Evolutionary conservation across 2,888 invertebrate species (phyloP), one percentile per base, ranked within the genome.

Genomic region (Pollenia angustigena): DNA sequence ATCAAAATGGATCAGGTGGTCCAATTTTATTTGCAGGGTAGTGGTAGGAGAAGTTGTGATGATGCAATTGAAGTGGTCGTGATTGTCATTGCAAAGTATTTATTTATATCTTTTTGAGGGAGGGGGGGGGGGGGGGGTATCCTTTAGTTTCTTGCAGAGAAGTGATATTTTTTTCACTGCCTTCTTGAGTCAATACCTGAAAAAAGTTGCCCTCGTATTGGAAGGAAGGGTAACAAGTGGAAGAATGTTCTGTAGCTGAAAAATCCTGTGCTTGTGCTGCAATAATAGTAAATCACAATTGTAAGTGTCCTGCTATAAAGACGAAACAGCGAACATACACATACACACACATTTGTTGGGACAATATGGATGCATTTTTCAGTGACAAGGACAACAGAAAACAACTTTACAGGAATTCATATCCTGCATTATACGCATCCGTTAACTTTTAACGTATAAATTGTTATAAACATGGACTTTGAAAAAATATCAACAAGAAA

Each of bases 381-480:
- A 83, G 23, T 62, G 69, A 82, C 60, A 76, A 82, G 76, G 76
- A 82, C 75, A 60, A 58, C 32, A 58, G 14, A 62, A 68, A 68
- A 56, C 54, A 71, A 60, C 42, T 80, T 68, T 74, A 62, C 52
- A 69, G 82, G 54, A 85, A 82, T 81, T 78, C 74, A 79, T 81
- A 82, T 78, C 68, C 78, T 72, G 82, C 78, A 82, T 81, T 85
- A 54, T 54, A 85, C 74, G 85, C 82, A 82, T 85, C 79, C 82
- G 82, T 82, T 82, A 72, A 79, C 81, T 78, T 72, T 81, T 62
- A 74, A 32, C 58, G 46, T 62, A 82, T 68, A 79, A 60, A 68
- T 68, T 62, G 50, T 74, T 66, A 50, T 14, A 54, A 56, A 72
- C 42, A 56, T 40, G 64, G 18, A 1, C 32, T n/a, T 32, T 6